Conservation (phyloP, 2,888 invertebrate genomes). For the Epistrophe grossulariae region DNA sequence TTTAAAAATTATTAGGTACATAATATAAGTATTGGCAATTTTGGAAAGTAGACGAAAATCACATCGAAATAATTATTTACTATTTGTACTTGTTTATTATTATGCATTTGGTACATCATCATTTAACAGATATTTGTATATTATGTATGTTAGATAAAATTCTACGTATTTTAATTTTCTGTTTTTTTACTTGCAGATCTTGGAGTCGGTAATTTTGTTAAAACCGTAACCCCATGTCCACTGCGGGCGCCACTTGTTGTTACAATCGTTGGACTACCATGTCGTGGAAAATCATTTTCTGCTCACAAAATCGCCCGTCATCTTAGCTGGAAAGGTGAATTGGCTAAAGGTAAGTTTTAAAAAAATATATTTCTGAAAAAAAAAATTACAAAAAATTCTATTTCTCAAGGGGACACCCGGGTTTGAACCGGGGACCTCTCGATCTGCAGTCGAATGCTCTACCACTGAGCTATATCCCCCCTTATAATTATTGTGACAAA, state of each 20-base stretch:
- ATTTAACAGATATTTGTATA: too few species aligned
- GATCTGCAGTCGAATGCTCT: slow-evolving; percentile 80
- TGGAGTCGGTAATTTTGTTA: slow-evolving; percentile 49
- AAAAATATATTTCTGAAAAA: background rate
- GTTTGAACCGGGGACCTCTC: slow-evolving; percentile 79
- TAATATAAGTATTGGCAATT: too few species aligned
- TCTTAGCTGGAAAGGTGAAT: slow-evolving; percentile 95
- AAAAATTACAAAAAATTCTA: slow-evolving; percentile 28
- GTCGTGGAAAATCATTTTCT: slow-evolving; percentile 95
- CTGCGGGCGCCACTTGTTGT: slow-evolving; percentile 90
- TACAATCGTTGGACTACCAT: slow-evolving; percentile 95
- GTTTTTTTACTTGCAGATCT: slow-evolving; percentile 58
- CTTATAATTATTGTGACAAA: background rate
- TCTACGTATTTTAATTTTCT: too few species aligned
- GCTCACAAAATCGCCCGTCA: slow-evolving; percentile 94
- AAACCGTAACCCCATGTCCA: slow-evolving; percentile 81
- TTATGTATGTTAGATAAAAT: too few species aligned
- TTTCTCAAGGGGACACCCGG: slow-evolving; percentile 77
- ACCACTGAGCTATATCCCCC: slow-evolving; percentile 79
- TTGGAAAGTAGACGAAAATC: too few species aligned
- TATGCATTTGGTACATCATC: too few species aligned
- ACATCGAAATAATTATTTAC: too few species aligned
- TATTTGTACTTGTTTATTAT: too few species aligned
- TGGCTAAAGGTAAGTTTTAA: slow-evolving; percentile 88
- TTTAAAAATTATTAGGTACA: too few species aligned